phyloP scores from a whole-genome alignment of 2,888 invertebrate genomes.

The Sarcophaga subvicina region DNA sequence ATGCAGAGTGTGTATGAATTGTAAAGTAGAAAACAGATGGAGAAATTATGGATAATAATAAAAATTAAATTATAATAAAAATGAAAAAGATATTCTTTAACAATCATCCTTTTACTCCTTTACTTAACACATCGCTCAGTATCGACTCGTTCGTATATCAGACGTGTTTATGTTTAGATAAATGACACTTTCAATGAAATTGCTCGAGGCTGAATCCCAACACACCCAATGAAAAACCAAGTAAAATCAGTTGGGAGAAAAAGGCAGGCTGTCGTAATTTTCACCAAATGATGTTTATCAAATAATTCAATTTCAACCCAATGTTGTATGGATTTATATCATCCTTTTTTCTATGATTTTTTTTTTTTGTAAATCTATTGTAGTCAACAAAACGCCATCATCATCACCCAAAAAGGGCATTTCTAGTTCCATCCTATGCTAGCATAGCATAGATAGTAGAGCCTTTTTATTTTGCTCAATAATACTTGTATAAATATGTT shows the following conservation, averaged over 20 bases:
- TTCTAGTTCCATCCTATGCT: neutral
- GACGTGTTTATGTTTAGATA: slow-evolving; percentile 32
- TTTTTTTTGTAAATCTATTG: neutral
- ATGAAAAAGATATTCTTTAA: slow-evolving; percentile 37
- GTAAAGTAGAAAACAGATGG: too few relatives aligned
- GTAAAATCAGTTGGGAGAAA: slow-evolving; percentile 15
- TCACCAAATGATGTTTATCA: slow-evolving; percentile 80
- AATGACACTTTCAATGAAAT: slow-evolving; percentile 46
- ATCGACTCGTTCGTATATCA: slow-evolving; percentile 62
- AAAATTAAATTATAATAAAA: slow-evolving; percentile 40
- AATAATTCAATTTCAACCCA: slow-evolving; percentile 78
- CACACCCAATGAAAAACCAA: slow-evolving; percentile 19
- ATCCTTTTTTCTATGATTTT: neutral
- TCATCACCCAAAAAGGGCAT: neutral
- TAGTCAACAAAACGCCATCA: slow-evolving; percentile 33
- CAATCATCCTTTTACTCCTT: slow-evolving; percentile 17
- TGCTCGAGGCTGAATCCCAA: slow-evolving; percentile 29
- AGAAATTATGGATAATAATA: slow-evolving; percentile 9
- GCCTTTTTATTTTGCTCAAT: too few relatives aligned
- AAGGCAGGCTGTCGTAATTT: slow-evolving; percentile 73
- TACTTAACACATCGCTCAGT: slow-evolving; percentile 12
- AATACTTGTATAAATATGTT: too few relatives aligned
- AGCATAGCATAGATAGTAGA: too few relatives aligned
- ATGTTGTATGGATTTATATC: slow-evolving; percentile 41
- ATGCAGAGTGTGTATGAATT: too few relatives aligned